phyloP scores from a whole-genome alignment of 2,797 vertebrate genomes.

The Hapalemur alaotrensis region DNA sequence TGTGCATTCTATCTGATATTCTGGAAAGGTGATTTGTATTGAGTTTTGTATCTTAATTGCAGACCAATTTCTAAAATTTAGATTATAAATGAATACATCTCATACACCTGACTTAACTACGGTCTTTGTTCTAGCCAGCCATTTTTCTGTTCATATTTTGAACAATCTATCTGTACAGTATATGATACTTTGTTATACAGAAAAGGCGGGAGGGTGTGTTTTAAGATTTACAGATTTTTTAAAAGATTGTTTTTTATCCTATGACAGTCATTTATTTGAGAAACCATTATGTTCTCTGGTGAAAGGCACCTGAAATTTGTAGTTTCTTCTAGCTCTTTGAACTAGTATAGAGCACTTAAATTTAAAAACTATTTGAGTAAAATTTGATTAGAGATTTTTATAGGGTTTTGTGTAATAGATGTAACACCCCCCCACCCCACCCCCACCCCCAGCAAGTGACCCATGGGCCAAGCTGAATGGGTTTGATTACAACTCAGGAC shows the following conservation, averaged over 20 bases:
- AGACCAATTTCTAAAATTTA: neutral
- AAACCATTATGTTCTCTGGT: constrained; percentile 18
- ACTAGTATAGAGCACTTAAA: neutral
- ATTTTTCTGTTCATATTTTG: constrained; percentile 38
- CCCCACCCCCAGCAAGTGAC: fast-evolving
- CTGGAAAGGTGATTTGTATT: constrained; percentile 21
- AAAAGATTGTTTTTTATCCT: neutral
- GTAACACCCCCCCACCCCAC: neutral
- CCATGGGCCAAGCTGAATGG: too few species aligned
- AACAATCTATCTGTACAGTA: neutral
- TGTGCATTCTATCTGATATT: neutral
- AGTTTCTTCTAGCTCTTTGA: neutral
- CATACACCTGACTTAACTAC: neutral
- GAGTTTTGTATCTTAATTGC: constrained; percentile 14
- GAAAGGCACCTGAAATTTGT: neutral
- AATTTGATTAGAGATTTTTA: neutral
- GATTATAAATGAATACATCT: constrained; percentile 21
- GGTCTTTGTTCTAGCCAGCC: neutral
- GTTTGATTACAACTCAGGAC: neutral
- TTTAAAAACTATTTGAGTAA: neutral
- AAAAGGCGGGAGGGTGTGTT: neutral
- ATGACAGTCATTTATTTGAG: neutral
- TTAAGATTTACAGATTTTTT: neutral
- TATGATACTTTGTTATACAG: constrained; percentile 2
- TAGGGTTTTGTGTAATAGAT: neutral